Evolutionary conservation across 2,888 invertebrate genomes (phyloP).

Genomic region (Elgonia sp.): DNA sequence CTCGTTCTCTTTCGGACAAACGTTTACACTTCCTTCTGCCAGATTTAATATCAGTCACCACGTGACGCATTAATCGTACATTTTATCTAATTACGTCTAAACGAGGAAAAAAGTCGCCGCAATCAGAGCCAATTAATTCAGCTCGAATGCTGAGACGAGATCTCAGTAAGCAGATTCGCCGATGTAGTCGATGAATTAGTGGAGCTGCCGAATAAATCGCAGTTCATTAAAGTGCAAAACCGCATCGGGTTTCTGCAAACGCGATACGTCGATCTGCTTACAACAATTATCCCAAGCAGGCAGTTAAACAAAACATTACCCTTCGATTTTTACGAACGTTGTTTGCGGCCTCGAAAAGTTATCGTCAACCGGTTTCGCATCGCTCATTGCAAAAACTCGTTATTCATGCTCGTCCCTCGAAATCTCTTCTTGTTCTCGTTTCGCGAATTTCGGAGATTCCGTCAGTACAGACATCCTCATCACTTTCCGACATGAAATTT

Average conservation of each 20-base stretch:
- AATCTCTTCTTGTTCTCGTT: constrained; percentile 73
- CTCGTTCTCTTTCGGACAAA: constrained; percentile 34
- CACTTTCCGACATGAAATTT: constrained; percentile 52
- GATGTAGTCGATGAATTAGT: background rate
- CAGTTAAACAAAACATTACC: constrained; percentile 53
- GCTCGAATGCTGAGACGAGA: background rate
- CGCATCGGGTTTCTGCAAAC: constrained; percentile 31
- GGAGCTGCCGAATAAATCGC: constrained; percentile 16
- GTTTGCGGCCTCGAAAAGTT: constrained; percentile 72
- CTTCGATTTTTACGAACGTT: constrained; percentile 65
- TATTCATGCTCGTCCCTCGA: constrained; percentile 68
- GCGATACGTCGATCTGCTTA: constrained; percentile 38
- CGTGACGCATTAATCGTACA: constrained; percentile 31
- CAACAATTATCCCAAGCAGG: constrained; percentile 56
- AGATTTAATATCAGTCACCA: constrained; percentile 45
- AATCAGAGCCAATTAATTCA: constrained; percentile 31
- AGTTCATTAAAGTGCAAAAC: constrained; percentile 37
- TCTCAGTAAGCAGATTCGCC: background rate
- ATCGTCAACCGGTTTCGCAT: constrained; percentile 76
- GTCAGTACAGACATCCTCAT: constrained; percentile 54
- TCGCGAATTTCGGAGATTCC: constrained; percentile 73
- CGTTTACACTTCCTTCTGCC: constrained; percentile 46
- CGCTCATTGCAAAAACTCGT: constrained; percentile 75
- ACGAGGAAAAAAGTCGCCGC: constrained; percentile 14
- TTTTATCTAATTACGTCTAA: constrained; percentile 36